Percentiles rank a stretch among this genome's conserved stretches.
Conservation (phyloP, 2,888 invertebrate species). For the Galerucella pusilla region DNA sequence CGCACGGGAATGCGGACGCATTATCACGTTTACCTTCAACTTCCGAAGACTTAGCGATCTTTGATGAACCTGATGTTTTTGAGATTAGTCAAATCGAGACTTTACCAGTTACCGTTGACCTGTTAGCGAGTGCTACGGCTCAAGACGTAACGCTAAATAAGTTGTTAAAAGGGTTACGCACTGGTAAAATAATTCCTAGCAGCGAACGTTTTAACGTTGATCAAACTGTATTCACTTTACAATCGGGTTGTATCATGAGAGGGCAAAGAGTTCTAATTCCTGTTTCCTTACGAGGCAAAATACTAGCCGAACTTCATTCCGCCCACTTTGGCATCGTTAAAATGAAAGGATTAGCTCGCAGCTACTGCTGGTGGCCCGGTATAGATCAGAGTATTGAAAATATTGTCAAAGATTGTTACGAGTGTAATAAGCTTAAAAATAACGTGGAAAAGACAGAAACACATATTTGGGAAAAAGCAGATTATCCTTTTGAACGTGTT, state of each 20-base stretch:
- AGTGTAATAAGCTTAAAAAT: too few relatives aligned
- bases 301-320: slow-evolving; percentile 33
- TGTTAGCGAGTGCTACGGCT: too few relatives aligned
- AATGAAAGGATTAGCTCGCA: slow-evolving; percentile 20
- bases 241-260: slow-evolving; percentile 25
- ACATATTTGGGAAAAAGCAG: too few relatives aligned
- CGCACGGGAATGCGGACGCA: background rate
- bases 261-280: slow-evolving; percentile 28
- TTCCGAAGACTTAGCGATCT: background rate
- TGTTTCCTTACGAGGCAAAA: background rate
- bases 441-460: too few relatives aligned
- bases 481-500: too few relatives aligned
- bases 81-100: slow-evolving; percentile 30
- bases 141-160: background rate
- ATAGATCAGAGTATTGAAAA: slow-evolving; percentile 27
- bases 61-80: slow-evolving; percentile 19
- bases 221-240: slow-evolving; percentile 29
- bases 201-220: too few relatives aligned
- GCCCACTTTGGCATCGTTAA: slow-evolving; percentile 29
- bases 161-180: too few relatives aligned
- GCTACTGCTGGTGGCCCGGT: slow-evolving; percentile 17
- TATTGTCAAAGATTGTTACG: slow-evolving; percentile 28
- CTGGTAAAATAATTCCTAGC: background rate
- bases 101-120: background rate
- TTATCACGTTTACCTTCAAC: slow-evolving; percentile 22